These are phyloP conservation scores for Diplogasteroides magnus DNA, from an alignment of 1,140 invertebrate species.

Conservation along the genomic window DNA sequence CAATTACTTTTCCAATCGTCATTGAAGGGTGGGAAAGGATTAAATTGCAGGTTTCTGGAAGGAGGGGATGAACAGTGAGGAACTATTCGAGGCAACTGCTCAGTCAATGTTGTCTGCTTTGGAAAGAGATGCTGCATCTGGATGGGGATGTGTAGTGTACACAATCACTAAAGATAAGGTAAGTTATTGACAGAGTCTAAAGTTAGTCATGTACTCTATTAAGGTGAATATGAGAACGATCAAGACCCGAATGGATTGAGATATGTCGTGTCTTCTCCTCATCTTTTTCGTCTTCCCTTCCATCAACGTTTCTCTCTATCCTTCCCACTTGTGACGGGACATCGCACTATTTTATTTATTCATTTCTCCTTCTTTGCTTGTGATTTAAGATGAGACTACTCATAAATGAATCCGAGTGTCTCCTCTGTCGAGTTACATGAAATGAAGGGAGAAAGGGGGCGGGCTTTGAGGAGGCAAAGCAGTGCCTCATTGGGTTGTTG, in stretches of 20 bases:
- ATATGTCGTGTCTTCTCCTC: neutral
- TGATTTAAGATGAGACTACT: too few species aligned
- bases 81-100: constrained; percentile 92
- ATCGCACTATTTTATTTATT: too few species aligned
- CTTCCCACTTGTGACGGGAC: too few species aligned
- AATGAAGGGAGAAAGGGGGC: too few species aligned
- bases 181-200: neutral
- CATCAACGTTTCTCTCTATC: too few species aligned
- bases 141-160: constrained; percentile 93
- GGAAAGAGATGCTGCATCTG: constrained; percentile 92
- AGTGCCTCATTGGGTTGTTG: too few species aligned
- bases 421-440: too few species aligned
- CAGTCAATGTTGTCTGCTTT: constrained; percentile 90
- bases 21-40: too few species aligned
- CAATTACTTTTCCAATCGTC: too few species aligned
- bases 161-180: constrained; percentile 66
- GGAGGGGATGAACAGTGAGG: constrained; percentile 69
- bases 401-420: too few species aligned
- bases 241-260: constrained; percentile 54
- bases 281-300: neutral
- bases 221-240: constrained; percentile 43
- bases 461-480: too few species aligned
- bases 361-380: too few species aligned
- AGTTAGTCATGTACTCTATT: neutral
- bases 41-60: constrained; percentile 47